phyloP scores from a whole-genome alignment of 2,797 vertebrate genomes.

The Trachurus trachurus region DNA sequence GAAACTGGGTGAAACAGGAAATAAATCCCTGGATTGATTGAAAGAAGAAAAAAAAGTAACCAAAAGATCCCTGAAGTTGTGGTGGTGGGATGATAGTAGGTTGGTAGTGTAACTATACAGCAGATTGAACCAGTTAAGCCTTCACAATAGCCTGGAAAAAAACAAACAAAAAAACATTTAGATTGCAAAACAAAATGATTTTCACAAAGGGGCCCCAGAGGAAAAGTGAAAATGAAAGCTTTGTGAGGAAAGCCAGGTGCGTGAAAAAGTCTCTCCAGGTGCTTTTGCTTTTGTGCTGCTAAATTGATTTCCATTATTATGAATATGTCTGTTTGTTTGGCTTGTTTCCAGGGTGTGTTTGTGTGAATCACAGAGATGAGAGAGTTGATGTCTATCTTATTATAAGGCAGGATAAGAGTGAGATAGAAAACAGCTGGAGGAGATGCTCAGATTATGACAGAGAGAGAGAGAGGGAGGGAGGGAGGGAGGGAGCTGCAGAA shows the following conservation, averaged over 20 bases:
- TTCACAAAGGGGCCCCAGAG: slow-evolving; percentile 36
- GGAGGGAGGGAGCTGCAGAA: slow-evolving; percentile 1
- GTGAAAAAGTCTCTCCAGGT: slow-evolving; percentile 51
- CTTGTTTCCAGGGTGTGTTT: slow-evolving; percentile 44
- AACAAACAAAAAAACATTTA: slow-evolving; percentile 39
- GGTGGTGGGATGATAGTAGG: background rate
- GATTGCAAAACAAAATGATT: slow-evolving; percentile 48
- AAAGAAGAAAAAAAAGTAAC: background rate
- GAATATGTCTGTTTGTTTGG: slow-evolving; percentile 51
- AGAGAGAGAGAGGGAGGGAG: slow-evolving; percentile 18
- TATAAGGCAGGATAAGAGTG: slow-evolving; percentile 20
- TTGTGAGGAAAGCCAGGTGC: slow-evolving; percentile 52
- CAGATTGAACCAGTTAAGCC: slow-evolving; percentile 28
- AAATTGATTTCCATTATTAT: slow-evolving; percentile 67
- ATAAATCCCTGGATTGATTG: slow-evolving; percentile 13
- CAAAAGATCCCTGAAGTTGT: slow-evolving; percentile 18
- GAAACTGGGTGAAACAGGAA: slow-evolving; percentile 19
- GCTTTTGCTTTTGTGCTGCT: slow-evolving; percentile 52
- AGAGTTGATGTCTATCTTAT: slow-evolving; percentile 30
- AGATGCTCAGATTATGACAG: slow-evolving; percentile 13
- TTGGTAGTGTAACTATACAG: slow-evolving; percentile 36
- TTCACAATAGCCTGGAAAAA: slow-evolving; percentile 40
- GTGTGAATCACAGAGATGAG: slow-evolving; percentile 37
- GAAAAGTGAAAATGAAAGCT: slow-evolving; percentile 40
- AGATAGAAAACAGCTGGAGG: slow-evolving; percentile 30